Evolutionary conservation across 1,140 invertebrate species (phyloP).

Genomic region (Diprion similis): DNA sequence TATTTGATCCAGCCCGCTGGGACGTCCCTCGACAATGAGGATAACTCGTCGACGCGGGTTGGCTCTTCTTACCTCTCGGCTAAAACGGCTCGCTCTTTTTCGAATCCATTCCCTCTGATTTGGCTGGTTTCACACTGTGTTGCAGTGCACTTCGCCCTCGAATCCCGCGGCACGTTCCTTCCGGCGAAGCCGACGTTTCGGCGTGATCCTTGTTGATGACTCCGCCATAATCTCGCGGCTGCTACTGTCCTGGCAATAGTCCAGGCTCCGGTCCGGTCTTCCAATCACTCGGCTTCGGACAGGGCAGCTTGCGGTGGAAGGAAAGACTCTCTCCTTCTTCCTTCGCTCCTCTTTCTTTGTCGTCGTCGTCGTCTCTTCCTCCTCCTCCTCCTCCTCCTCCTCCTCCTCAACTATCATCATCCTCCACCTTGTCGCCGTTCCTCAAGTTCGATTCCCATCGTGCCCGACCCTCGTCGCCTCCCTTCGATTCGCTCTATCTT

Average conservation of each 20-base stretch:
- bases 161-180: too few relatives aligned
- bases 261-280: not conserved
- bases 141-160: too few relatives aligned
- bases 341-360: too few relatives aligned
- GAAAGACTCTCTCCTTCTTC: not conserved
- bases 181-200: not conserved
- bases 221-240: constrained; percentile 6
- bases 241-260: not conserved
- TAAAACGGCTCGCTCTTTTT: too few relatives aligned
- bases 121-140: too few relatives aligned
- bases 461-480: not conserved
- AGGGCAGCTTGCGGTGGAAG: not conserved
- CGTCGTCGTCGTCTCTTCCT: not conserved
- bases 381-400: not conserved
- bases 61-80: too few relatives aligned
- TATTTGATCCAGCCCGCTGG: too few relatives aligned
- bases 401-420: not conserved
- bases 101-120: too few relatives aligned
- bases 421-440: not conserved
- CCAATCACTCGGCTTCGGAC: constrained; percentile 6
- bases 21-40: too few relatives aligned
- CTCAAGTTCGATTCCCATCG: not conserved
- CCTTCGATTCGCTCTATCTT: not conserved
- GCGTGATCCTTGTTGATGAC: constrained; percentile 1
- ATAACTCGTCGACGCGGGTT: too few relatives aligned